Base-by-base conservation (phyloP, 1,140 invertebrate species). In the Antheraea mylitta region DNA sequence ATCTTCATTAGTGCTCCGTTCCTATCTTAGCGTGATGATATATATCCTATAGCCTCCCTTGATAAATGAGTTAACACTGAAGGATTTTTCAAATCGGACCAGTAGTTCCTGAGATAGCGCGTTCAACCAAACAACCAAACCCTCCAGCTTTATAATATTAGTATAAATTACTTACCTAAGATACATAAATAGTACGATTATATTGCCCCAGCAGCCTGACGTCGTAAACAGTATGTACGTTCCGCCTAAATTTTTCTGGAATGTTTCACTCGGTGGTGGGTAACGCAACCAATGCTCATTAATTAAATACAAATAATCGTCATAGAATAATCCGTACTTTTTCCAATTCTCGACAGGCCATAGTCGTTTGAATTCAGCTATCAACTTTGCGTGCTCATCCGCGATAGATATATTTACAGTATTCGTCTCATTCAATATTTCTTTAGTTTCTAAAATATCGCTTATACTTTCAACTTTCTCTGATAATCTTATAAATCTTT, bases 261-360 rank as follows among this genome's bases (percentile, higher is more conserved):
- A 76, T 5, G 74, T 77, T 22, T 90, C 86, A 36, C 78, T 77
- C 0, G 94, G 94, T 37, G 94, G 94, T 10, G 92, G 88, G 79
- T 95, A 96, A 72, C 93, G 82, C 64, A 96, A 81, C 95, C 95
- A 96, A 76, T 95, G 95, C 7, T 93, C 82, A 82, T 96, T 95
- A 42, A 96, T 94, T 42, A 93, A 83, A 36, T 92, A 77, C 67
- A 95, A 85, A 75, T 94, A 95, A 63, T 93, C 91, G 18, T 94
- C 92, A 18, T 91, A 88, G 72, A 94, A 94, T 73, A 87, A 93
- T 18, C 93, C 93, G 42, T 82, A 74, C 18, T 88, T 71, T 64
- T 80, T 84, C 94, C 94, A 95, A 58, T 76, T 76, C 38, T 82
- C 75, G 7, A 94, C 82, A 0, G 94, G 93, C 89, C 93, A 94